These are phyloP conservation scores for Alloplasta piceator DNA, from an alignment of 2,888 invertebrate species.

Conservation along the genomic window DNA sequence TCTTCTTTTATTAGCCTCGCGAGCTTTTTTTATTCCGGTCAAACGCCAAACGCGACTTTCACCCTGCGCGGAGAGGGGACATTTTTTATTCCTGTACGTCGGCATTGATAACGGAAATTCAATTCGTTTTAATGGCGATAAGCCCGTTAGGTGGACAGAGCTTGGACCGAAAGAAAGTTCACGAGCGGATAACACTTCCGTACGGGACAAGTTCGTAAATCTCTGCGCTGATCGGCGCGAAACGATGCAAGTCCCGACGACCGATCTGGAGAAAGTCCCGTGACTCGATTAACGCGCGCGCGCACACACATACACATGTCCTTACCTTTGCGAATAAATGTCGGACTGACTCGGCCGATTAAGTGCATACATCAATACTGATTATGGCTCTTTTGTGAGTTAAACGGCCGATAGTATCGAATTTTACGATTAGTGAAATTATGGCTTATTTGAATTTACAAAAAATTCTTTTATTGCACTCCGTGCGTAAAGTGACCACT, in stretches of 20 bases:
- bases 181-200: conserved; percentile 21
- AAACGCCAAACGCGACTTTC: too few species aligned
- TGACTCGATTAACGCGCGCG: conserved; percentile 26
- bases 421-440: conserved; percentile 10
- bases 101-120: too few species aligned
- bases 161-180: conserved; percentile 33
- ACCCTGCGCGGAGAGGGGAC: too few species aligned
- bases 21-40: too few species aligned
- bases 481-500: too few species aligned
- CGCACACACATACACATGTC: background rate
- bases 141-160: background rate
- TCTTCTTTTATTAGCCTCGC: too few species aligned
- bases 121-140: too few species aligned
- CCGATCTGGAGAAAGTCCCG: conserved; percentile 25
- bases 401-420: background rate
- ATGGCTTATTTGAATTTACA: background rate
- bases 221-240: conserved; percentile 27
- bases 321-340: background rate
- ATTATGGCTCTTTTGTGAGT: too few species aligned
- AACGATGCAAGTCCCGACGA: background rate
- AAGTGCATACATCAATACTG: too few species aligned
- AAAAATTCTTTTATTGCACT: background rate
- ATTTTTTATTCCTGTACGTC: too few species aligned
- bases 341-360: background rate
- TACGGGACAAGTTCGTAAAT: conserved; percentile 56